Conservation (phyloP, 2,888 invertebrate genomes). For the Ligdia adustata region DNA sequence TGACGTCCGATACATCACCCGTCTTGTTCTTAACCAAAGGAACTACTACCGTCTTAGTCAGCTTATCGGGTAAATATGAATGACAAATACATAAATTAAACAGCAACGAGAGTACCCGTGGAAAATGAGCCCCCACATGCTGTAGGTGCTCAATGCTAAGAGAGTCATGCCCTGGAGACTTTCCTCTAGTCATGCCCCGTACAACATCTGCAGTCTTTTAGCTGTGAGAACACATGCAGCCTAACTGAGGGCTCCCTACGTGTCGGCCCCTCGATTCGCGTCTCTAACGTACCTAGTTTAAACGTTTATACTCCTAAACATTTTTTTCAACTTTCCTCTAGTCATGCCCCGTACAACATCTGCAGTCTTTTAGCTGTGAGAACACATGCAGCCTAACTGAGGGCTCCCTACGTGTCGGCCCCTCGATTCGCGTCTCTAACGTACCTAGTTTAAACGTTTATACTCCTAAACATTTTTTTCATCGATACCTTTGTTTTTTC, state of each 20-base stretch:
- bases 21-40: conserved; percentile 35
- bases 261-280: neutral
- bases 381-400: too few relatives aligned
- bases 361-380: too few relatives aligned
- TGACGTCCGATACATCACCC: conserved; percentile 21
- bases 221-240: neutral
- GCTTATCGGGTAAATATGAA: conserved; percentile 6
- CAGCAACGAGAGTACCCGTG: conserved; percentile 23
- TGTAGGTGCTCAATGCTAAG: conserved; percentile 32
- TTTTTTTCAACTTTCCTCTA: too few relatives aligned
- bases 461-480: too few relatives aligned
- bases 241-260: too few relatives aligned
- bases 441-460: too few relatives aligned
- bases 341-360: too few relatives aligned
- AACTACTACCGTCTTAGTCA: conserved; percentile 28
- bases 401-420: too few relatives aligned
- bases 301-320: too few relatives aligned
- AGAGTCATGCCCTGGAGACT: conserved; percentile 24
- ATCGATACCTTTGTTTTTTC: neutral
- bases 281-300: neutral
- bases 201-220: neutral
- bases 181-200: conserved; percentile 1
- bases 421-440: too few relatives aligned
- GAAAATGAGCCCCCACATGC: conserved; percentile 29
- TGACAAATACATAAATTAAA: conserved; percentile 29